Evolutionary conservation across 2,888 invertebrate species (phyloP).

Genomic region (Cistogaster globosa): DNA sequence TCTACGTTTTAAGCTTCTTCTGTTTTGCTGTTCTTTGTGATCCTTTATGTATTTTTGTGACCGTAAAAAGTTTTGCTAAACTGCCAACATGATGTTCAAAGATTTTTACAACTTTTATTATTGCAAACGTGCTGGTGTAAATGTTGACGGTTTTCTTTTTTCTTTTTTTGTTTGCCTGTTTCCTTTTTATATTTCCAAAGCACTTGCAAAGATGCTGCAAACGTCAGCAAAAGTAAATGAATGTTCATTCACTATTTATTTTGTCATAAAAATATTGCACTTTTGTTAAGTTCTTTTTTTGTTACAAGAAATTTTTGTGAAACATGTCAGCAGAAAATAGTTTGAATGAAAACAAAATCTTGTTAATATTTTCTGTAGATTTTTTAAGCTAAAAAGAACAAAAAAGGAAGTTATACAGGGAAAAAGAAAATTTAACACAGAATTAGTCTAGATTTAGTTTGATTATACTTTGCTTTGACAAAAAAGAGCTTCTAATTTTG

Average conservation of each 20-base stretch:
- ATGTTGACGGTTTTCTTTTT: conserved; percentile 23
- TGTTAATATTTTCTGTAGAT: too few relatives aligned
- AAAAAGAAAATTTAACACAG: too few relatives aligned
- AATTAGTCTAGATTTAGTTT: too few relatives aligned
- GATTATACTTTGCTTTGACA: too few relatives aligned
- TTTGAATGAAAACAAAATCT: conserved; percentile 16
- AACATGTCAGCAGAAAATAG: conserved; percentile 46
- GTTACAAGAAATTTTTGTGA: conserved; percentile 3
- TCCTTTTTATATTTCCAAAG: not conserved
- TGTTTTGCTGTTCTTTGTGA: conserved; percentile 25
- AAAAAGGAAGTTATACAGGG: too few relatives aligned
- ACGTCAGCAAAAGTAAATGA: conserved; percentile 43
- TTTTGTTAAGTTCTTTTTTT: conserved; percentile 19
- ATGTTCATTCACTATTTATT: conserved; percentile 58
- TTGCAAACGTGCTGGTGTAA: conserved; percentile 52
- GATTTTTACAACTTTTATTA: conserved; percentile 41
- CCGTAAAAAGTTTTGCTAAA: conserved; percentile 59
- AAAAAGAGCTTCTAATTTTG: too few relatives aligned
- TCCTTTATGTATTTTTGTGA: conserved; percentile 44
- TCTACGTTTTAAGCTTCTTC: conserved; percentile 2
- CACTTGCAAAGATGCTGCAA: conserved; percentile 23
- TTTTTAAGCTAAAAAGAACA: too few relatives aligned
- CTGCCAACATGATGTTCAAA: conserved; percentile 58
- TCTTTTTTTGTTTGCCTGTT: not conserved
- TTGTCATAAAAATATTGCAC: conserved; percentile 21